These are phyloP conservation scores for Vireo altiloquus DNA, from an alignment of 2,113 vertebrate species.

Conservation along the genomic window DNA sequence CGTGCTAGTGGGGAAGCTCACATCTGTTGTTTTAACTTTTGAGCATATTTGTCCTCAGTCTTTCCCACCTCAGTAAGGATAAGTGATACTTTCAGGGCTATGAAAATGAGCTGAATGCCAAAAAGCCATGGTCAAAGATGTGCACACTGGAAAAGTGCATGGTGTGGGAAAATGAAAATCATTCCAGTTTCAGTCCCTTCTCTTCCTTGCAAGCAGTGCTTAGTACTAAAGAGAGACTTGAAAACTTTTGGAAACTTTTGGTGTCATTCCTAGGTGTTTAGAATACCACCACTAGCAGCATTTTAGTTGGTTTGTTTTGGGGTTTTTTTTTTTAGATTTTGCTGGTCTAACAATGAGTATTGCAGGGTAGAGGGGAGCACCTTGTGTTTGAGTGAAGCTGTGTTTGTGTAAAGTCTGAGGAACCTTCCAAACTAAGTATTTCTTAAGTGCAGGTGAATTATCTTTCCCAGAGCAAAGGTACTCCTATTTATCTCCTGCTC, in stretches of 20 bases:
- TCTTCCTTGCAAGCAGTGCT: background rate
- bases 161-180: background rate
- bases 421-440: background rate
- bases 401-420: background rate
- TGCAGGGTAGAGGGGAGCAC: background rate
- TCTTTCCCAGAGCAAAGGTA: background rate
- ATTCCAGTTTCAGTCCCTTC: background rate
- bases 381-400: background rate
- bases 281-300: background rate
- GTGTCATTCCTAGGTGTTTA: background rate
- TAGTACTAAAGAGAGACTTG: background rate
- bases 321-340: background rate
- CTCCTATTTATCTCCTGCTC: background rate
- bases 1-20: background rate
- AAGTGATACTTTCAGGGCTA: background rate
- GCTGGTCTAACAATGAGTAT: background rate
- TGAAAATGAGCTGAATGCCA: background rate
- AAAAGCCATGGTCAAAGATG: background rate
- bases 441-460: background rate
- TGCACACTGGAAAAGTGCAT: background rate
- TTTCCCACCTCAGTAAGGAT: background rate
- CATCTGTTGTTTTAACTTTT: constrained; percentile 24
- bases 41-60: background rate
- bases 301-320: background rate
- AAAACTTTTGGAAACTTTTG: background rate